Percentiles rank a stretch among this genome's conserved stretches.
These are phyloP conservation scores for Aethes cnicana DNA, from an alignment of 2,888 invertebrate genomes.

Conservation along the genomic window DNA sequence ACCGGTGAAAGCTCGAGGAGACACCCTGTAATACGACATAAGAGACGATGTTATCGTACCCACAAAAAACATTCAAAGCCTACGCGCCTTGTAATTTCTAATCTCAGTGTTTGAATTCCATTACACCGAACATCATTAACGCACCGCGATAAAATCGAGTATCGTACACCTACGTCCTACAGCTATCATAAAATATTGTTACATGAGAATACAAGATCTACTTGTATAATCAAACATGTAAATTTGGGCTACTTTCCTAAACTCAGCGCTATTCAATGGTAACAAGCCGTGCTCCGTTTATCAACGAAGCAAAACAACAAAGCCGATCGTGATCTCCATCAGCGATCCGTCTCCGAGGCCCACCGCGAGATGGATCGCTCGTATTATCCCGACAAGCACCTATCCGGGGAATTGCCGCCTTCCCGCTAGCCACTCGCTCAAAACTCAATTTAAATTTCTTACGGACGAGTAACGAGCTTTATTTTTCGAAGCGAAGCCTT, in stretches of 20 bases:
- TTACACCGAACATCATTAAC: constrained; percentile 56
- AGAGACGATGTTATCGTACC: constrained; percentile 64
- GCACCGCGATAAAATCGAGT: constrained; percentile 47
- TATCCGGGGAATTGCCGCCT: constrained; percentile 62
- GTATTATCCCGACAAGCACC: constrained; percentile 73
- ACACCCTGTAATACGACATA: constrained; percentile 65
- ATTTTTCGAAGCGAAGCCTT: constrained; percentile 45
- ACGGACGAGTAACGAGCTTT: constrained; percentile 53
- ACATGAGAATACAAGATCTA: not conserved
- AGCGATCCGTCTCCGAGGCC: constrained; percentile 69
- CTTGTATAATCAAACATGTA: constrained; percentile 13
- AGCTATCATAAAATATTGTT: constrained; percentile 19
- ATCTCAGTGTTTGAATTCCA: constrained; percentile 47
- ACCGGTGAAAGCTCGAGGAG: constrained; percentile 73
- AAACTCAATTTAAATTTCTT: constrained; percentile 54
- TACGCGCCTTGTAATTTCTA: constrained; percentile 58
- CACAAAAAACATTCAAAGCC: constrained; percentile 61
- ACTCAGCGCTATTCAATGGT: constrained; percentile 65
- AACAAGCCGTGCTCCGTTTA: constrained; percentile 71
- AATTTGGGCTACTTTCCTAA: constrained; percentile 44
- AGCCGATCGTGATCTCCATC: constrained; percentile 75
- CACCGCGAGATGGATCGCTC: constrained; percentile 72
- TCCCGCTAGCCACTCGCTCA: constrained; percentile 64
- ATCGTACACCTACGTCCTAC: constrained; percentile 31
- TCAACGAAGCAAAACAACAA: constrained; percentile 73